Percentiles rank a stretch among this genome's conserved stretches.
Conservation (phyloP, 2,888 invertebrate species). For the Diogma glabrata region DNA sequence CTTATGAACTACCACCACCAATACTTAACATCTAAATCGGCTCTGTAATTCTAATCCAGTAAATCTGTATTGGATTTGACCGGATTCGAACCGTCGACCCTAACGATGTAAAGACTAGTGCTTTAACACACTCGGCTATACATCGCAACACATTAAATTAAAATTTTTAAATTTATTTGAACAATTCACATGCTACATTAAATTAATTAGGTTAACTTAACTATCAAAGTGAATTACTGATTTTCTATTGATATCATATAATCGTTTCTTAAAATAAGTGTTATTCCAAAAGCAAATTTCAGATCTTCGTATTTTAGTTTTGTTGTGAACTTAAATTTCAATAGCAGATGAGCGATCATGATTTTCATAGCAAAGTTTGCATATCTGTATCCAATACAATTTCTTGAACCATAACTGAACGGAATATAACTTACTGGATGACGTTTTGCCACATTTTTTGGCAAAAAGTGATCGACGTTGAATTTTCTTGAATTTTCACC, state of each 20-base stretch:
- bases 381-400: not conserved
- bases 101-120: too few relatives aligned
- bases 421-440: not conserved
- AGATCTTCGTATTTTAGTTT: not conserved
- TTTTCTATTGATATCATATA: not conserved
- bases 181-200: too few relatives aligned
- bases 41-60: too few relatives aligned
- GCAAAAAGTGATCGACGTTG: not conserved
- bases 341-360: not conserved
- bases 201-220: too few relatives aligned
- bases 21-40: too few relatives aligned
- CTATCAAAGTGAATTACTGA: too few relatives aligned
- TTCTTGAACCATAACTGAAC: not conserved
- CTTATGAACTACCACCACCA: too few relatives aligned
- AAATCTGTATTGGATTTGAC: too few relatives aligned
- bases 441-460: not conserved
- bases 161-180: too few relatives aligned
- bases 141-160: too few relatives aligned
- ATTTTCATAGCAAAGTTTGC: not conserved
- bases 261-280: not conserved
- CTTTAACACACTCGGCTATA: too few relatives aligned
- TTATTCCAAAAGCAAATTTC: not conserved
- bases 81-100: too few relatives aligned
- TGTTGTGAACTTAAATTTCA: not conserved
- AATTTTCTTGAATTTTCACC: not conserved